phyloP scores from a whole-genome alignment of 2,888 invertebrate genomes.

The Belgica antarctica region DNA sequence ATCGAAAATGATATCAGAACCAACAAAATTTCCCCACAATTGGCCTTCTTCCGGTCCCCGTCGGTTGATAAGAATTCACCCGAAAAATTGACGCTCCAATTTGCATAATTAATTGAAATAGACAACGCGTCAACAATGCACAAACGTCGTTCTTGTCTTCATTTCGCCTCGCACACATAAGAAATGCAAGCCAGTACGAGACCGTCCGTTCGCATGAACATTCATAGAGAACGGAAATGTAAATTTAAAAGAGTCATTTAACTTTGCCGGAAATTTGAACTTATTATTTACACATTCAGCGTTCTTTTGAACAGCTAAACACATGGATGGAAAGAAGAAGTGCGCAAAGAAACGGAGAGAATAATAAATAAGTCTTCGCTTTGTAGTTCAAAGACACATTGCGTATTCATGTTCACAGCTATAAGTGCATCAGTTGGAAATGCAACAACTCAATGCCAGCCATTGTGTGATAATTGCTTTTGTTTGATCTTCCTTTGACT shows the following conservation, averaged over 20 bases:
- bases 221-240: conserved; percentile 31
- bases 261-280: conserved; percentile 44
- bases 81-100: conserved; percentile 18
- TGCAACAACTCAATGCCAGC: neutral
- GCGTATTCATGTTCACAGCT: neutral
- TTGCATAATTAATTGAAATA: conserved; percentile 15
- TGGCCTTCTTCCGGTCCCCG: too few relatives aligned
- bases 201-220: neutral
- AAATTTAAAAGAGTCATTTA: conserved; percentile 43
- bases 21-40: too few relatives aligned
- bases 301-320: conserved; percentile 18
- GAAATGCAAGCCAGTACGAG: too few relatives aligned
- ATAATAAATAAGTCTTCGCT: neutral
- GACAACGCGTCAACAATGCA: conserved; percentile 3
- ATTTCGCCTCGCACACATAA: neutral
- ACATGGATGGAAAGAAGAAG: neutral
- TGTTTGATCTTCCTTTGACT: conserved; percentile 1
- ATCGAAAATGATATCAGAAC: too few relatives aligned
- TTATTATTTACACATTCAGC: conserved; percentile 43
- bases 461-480: neutral
- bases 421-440: neutral
- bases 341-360: neutral
- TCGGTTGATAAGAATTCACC: conserved; percentile 1
- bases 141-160: neutral
- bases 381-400: neutral